These are phyloP conservation scores for Pagetopsis macropterus DNA, from an alignment of 2,797 vertebrate species.

Conservation along the genomic window DNA sequence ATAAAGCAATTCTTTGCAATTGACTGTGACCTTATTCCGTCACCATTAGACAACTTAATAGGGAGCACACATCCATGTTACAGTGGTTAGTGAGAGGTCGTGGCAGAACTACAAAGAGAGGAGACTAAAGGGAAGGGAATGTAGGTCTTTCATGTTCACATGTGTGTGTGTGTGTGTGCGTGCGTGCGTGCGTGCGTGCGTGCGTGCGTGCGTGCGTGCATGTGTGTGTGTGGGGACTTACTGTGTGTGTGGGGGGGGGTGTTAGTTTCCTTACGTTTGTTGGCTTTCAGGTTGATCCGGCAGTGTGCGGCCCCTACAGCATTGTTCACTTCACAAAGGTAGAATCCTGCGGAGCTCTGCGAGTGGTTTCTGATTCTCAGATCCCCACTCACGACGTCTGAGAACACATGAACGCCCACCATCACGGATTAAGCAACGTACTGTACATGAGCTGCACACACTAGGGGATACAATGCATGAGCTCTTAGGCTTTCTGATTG, in stretches of 20 bases:
- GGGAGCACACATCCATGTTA: neutral
- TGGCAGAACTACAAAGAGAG: slow-evolving; percentile 46
- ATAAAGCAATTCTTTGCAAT: slow-evolving; percentile 1
- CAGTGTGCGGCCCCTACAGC: slow-evolving; percentile 86
- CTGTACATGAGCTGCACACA: neutral
- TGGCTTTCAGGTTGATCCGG: slow-evolving; percentile 72
- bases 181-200: slow-evolving; percentile 2
- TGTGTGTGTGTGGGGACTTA: neutral
- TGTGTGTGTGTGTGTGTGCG: neutral
- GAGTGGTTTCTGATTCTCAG: slow-evolving; percentile 85
- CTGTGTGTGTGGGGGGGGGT: neutral
- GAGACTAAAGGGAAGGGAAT: slow-evolving; percentile 41
- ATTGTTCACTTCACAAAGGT: slow-evolving; percentile 89
- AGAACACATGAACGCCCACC: slow-evolving; percentile 26
- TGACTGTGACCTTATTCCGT: slow-evolving; percentile 9
- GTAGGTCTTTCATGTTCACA: slow-evolving; percentile 11
- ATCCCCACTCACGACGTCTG: slow-evolving; percentile 84
- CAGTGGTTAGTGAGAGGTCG: neutral
- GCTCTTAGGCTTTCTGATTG: neutral
- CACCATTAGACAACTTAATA: slow-evolving; percentile 20
- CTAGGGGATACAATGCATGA: neutral
- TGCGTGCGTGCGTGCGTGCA: neutral
- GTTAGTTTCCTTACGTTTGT: slow-evolving; percentile 69
- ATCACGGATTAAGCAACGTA: slow-evolving; percentile 10
- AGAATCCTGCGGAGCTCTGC: slow-evolving; percentile 79